These are phyloP conservation scores for Drosophila pandora DNA, from an alignment of 1,140 invertebrate species.

Conservation along the genomic window DNA sequence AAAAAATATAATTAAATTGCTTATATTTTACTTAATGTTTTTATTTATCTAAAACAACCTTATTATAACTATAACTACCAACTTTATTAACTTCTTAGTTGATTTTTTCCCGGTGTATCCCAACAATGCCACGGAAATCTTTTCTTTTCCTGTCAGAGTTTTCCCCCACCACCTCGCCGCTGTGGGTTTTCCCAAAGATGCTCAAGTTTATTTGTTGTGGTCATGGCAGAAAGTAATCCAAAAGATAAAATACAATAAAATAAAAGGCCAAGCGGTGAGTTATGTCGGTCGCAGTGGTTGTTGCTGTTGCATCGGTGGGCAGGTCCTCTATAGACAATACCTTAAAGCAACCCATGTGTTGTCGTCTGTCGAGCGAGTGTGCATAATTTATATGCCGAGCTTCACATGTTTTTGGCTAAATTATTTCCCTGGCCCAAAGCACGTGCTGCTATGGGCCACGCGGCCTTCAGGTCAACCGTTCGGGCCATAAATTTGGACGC, in stretches of 20 bases:
- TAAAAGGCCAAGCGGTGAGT: constrained; percentile 79
- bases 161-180: constrained; percentile 20
- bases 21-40: too few species aligned
- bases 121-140: constrained; percentile 66
- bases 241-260: constrained; percentile 83
- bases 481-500: constrained; percentile 75
- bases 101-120: not conserved
- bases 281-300: constrained; percentile 52
- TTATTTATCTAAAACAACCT: too few species aligned
- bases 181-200: constrained; percentile 65
- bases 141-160: constrained; percentile 57
- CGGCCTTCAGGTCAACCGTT: constrained; percentile 72
- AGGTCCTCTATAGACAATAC: constrained; percentile 73
- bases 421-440: constrained; percentile 69
- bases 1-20: too few species aligned
- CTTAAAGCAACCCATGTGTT: constrained; percentile 59
- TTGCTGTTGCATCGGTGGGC: constrained; percentile 58
- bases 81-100: not conserved
- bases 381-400: constrained; percentile 77
- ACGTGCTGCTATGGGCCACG: constrained; percentile 55
- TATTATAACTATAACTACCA: too few species aligned
- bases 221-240: constrained; percentile 81
- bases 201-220: constrained; percentile 81
- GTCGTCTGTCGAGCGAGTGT: constrained; percentile 53
- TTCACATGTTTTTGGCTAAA: constrained; percentile 81